Evolutionary conservation across 2,888 invertebrate genomes (phyloP).

Genomic region (Gibbula magus): DNA sequence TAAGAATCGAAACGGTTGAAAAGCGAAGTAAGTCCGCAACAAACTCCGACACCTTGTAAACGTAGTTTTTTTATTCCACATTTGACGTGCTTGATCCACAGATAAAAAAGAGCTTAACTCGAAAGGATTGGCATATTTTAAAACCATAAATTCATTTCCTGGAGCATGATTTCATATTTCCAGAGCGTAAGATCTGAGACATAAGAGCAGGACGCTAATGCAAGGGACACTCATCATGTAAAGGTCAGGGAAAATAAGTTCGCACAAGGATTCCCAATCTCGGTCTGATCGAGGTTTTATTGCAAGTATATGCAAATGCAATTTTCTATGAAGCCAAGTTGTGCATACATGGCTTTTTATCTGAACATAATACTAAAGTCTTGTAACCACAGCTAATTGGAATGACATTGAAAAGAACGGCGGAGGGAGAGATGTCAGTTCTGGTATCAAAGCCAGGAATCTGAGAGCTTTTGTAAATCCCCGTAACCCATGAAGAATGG

Average conservation of each 20-base stretch:
- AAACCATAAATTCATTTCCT: no score
- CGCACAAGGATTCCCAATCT: background rate
- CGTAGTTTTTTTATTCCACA: no score
- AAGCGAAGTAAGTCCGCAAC: no score
- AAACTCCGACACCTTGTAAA: no score
- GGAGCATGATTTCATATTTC: no score
- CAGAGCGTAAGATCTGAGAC: no score
- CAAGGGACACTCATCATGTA: no score
- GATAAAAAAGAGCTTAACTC: no score
- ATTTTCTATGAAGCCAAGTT: background rate
- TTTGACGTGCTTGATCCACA: no score
- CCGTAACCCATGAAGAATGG: background rate
- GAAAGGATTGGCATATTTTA: no score
- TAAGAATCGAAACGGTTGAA: no score
- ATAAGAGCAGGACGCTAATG: no score
- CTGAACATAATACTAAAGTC: background rate
- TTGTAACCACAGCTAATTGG: conserved; percentile 12
- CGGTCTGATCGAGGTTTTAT: background rate
- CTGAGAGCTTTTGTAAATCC: background rate
- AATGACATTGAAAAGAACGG: background rate
- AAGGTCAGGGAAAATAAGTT: background rate
- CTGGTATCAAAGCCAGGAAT: background rate
- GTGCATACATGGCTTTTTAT: background rate
- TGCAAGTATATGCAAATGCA: conserved; percentile 16
- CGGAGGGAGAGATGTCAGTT: background rate